Base-by-base conservation (phyloP, 2,888 invertebrate genomes). In the Acleris holmiana region DNA sequence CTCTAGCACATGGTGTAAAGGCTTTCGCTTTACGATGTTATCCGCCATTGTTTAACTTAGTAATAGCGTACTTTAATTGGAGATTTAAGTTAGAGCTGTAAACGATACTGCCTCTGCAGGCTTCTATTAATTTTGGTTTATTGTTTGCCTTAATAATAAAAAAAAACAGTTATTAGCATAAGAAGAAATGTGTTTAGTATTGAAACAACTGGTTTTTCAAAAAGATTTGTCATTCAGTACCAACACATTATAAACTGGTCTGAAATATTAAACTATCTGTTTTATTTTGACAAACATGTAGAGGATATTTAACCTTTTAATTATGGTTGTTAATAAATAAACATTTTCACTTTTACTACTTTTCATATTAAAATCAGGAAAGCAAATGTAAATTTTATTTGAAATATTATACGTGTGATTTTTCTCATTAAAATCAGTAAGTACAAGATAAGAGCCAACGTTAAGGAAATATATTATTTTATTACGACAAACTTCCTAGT, bases 31-130 rank as follows among this genome's bases (percentile, higher is more conserved):
- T 55, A 65, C 50, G 65, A 50, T 59, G n/a, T 48, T 60, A 50
- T 55, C 60, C 59, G 59, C 55, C 46, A 46, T 65, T 60, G 54
- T 59, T 44, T 50, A 60, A 65, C 60, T 65, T 54, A 65, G 56
- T 66, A 61, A 66, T 61, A 61, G 66, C 56, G 15, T 46, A 51
- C 56, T 66, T 66, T 66, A 61, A 61, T 66, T 61, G 51, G 35
- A 51, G 51, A 48, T 57, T 65, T 65, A 65, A 59, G 41, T 65
- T 49, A 50, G 46, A 60, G 60, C 58, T 55, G 44, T 65, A 65
- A 60, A 59, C 60, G 59, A 55, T 55, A 49, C 44, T 60, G 59
- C 60, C 53, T 60, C 46, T 23, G 44, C 17, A 65, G 60, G 35
- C 54, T 49, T 50, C 25, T 54, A 64, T 64, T 54, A 58, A 64